A percentile compares a stretch with the other conserved stretches of the same genome.
Conservation (phyloP, 2,797 vertebrate genomes). For the Parauchenoglanis ngamensis region DNA sequence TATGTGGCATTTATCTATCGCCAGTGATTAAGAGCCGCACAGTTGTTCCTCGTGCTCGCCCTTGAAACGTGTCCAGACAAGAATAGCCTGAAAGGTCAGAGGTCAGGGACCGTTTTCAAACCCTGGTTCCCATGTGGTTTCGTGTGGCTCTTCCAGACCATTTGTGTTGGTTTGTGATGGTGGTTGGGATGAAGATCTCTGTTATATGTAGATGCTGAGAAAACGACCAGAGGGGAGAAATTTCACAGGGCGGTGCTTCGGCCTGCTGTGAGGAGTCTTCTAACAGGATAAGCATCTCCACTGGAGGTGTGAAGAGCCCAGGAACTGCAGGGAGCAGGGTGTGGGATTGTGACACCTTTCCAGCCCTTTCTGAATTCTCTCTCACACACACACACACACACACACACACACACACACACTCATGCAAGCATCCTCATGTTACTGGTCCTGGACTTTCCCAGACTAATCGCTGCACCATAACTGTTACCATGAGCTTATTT, state of each 20-base stretch:
- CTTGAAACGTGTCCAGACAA: slow-evolving; percentile 18
- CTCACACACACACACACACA: neutral
- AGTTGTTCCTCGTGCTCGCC: slow-evolving; percentile 4
- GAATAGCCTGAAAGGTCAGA: slow-evolving; percentile 51
- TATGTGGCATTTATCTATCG: slow-evolving; percentile 21
- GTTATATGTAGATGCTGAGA: slow-evolving; percentile 55
- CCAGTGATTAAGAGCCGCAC: slow-evolving; percentile 14
- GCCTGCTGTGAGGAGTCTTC: slow-evolving; percentile 66
- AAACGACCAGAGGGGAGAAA: slow-evolving; percentile 70
- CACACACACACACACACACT: neutral
- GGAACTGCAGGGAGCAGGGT: slow-evolving; percentile 57
- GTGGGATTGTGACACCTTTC: slow-evolving; percentile 51
- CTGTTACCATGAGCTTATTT: slow-evolving; percentile 1
- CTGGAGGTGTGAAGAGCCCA: slow-evolving; percentile 71
- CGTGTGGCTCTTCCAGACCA: slow-evolving; percentile 53
- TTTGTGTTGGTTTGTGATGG: slow-evolving; percentile 53
- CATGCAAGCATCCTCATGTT: neutral
- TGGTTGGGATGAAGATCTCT: slow-evolving; percentile 58
- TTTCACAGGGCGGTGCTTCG: slow-evolving; percentile 58
- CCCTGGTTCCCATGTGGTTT: slow-evolving; percentile 46
- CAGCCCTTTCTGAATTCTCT: slow-evolving; percentile 38
- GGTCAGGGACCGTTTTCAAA: slow-evolving; percentile 51
- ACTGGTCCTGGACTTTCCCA: slow-evolving; percentile 29
- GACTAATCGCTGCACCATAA: neutral
- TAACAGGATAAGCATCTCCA: slow-evolving; percentile 67